Percentiles rank a stretch among this genome's conserved stretches.
Evolutionary conservation across 1,140 invertebrate species (phyloP).

Genomic region (Kradibia gibbosae): DNA sequence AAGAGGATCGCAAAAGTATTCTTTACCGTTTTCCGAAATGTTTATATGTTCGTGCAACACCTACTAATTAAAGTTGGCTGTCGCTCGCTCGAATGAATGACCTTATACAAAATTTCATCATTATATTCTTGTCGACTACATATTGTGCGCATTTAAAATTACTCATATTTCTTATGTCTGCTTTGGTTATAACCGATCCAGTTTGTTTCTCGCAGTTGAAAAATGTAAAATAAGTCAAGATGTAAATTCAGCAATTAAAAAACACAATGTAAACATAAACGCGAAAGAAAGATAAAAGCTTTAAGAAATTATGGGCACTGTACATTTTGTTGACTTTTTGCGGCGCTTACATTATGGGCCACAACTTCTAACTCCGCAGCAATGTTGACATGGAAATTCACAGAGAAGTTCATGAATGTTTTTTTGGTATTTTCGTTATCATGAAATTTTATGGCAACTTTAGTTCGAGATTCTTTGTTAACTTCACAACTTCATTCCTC

Average conservation of each 20-base stretch:
- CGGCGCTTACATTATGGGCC: slow-evolving; percentile 35
- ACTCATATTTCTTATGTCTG: not conserved
- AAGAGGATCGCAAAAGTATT: not conserved
- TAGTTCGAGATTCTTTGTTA: not conserved
- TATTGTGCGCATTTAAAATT: not conserved
- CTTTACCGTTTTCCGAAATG: not conserved
- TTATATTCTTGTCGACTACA: not conserved
- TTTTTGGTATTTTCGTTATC: not conserved
- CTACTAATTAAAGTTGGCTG: not conserved
- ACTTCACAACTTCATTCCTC: not conserved
- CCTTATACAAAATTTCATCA: not conserved
- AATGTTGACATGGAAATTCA: not conserved
- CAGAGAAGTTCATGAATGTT: slow-evolving; percentile 10
- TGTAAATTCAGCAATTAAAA: not conserved
- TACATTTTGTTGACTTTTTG: slow-evolving; percentile 26
- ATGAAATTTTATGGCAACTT: not conserved
- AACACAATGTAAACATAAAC: not conserved
- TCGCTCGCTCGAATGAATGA: not conserved
- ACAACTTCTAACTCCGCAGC: slow-evolving; percentile 2
- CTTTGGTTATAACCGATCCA: not conserved
- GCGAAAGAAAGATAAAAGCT: not conserved
- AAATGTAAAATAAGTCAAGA: not conserved
- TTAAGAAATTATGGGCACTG: not conserved
- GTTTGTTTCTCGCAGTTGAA: too few relatives aligned
- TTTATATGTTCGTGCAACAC: not conserved